These are phyloP conservation scores for Pseudochromis fuscus DNA, from an alignment of 2,797 vertebrate genomes.

Conservation along the genomic window DNA sequence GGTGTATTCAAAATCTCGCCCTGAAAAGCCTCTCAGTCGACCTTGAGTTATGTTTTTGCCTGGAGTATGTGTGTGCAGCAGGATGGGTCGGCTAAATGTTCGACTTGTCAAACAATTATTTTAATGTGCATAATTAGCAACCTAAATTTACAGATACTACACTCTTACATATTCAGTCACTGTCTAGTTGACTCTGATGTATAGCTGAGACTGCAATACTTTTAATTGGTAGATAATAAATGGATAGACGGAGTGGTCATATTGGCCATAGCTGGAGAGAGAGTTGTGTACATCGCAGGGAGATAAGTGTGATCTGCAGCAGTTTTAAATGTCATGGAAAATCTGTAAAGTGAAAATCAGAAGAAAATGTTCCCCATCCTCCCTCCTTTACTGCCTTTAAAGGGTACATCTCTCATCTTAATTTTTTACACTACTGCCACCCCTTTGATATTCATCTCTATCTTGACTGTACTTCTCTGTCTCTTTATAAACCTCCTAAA, in stretches of 20 bases:
- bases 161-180: background rate
- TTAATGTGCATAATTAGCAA: background rate
- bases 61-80: background rate
- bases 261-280: background rate
- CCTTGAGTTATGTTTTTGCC: background rate
- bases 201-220: no score
- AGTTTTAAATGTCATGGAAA: conserved; percentile 4
- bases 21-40: background rate
- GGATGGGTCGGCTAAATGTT: background rate
- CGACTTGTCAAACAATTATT: background rate
- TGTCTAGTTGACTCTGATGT: background rate
- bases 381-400: background rate
- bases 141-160: no score
- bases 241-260: background rate
- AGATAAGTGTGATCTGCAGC: background rate
- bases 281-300: background rate
- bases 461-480: conserved; percentile 24
- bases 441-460: conserved; percentile 17
- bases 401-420: conserved; percentile 27
- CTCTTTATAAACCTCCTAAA: conserved; percentile 33
- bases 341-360: conserved; percentile 19
- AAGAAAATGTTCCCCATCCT: conserved; percentile 12
- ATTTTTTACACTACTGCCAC: no score
- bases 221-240: no score
- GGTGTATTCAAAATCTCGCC: no score